Conservation (phyloP, 2,113 vertebrate species). For the Theristicus caerulescens region DNA sequence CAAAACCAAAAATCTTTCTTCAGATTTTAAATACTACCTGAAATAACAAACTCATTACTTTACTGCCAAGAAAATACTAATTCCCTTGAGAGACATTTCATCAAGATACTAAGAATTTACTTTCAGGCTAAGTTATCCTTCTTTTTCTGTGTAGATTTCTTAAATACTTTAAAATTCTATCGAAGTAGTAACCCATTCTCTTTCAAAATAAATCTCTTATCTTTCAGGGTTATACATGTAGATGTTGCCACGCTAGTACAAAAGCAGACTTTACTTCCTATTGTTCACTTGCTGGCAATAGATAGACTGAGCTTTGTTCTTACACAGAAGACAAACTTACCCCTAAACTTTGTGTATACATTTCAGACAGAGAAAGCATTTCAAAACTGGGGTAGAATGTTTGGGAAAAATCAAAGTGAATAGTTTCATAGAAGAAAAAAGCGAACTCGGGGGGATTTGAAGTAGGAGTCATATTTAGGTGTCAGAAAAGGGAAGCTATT, state of each 20-base stretch:
- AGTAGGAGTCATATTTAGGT: background rate
- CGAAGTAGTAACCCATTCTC: background rate
- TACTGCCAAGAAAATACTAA: background rate
- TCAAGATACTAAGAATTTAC: background rate
- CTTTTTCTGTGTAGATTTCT: background rate
- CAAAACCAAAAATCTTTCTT: background rate
- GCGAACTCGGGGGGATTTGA: background rate
- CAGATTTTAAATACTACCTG: background rate
- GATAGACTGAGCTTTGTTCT: background rate
- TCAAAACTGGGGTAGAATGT: background rate
- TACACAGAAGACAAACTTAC: background rate
- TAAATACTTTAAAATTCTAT: background rate
- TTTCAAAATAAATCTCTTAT: background rate
- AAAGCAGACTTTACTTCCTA: background rate
- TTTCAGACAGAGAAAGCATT: background rate
- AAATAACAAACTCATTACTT: background rate
- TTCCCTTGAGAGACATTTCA: background rate
- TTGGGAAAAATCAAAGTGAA: background rate
- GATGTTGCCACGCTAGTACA: background rate
- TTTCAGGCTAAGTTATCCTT: background rate
- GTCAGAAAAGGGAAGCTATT: background rate
- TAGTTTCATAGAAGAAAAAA: background rate
- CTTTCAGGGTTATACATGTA: background rate
- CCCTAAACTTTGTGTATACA: background rate
- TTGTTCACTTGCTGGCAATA: background rate